These are phyloP conservation scores for Thaumetopoea pityocampa DNA, from an alignment of 1,140 invertebrate species.

Conservation along the genomic window DNA sequence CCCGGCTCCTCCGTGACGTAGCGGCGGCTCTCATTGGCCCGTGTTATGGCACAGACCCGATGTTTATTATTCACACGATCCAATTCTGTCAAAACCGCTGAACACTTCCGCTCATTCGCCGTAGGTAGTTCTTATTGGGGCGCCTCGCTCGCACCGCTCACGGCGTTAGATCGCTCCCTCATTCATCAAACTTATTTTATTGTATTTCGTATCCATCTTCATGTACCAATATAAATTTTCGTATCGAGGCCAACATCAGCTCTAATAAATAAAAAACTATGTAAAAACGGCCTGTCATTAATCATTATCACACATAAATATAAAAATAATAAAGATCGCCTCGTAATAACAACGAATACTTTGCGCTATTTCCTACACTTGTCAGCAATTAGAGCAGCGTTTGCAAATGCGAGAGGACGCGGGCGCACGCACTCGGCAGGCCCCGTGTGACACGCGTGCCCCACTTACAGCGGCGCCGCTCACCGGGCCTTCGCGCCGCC, in stretches of 20 bases:
- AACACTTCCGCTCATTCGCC: slow-evolving; percentile 22
- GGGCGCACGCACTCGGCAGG: slow-evolving; percentile 15
- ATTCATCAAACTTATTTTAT: slow-evolving; percentile 20
- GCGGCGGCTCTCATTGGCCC: slow-evolving; percentile 12
- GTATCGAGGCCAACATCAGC: slow-evolving; percentile 8
- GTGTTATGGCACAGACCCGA: slow-evolving; percentile 22
- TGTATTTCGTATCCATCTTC: slow-evolving; percentile 11
- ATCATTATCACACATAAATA: slow-evolving; percentile 51
- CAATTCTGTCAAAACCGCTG: slow-evolving; percentile 33
- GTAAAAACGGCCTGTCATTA: slow-evolving; percentile 25
- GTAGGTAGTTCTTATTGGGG: slow-evolving; percentile 25
- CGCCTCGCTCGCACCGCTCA: slow-evolving; percentile 20
- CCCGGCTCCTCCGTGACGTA: slow-evolving; percentile 15
- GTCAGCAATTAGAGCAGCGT: slow-evolving; percentile 64
- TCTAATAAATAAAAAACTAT: slow-evolving; percentile 25
- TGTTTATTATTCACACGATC: slow-evolving; percentile 42
- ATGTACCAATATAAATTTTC: slow-evolving; percentile 3
- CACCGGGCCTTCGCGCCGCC: slow-evolving; percentile 49
- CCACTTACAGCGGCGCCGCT: slow-evolving; percentile 62
- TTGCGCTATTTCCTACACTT: slow-evolving; percentile 69
- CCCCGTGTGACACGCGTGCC: slow-evolving; percentile 60
- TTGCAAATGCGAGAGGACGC: slow-evolving; percentile 31
- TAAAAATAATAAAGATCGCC: slow-evolving; percentile 48
- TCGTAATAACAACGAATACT: slow-evolving; percentile 55
- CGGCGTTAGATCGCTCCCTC: slow-evolving; percentile 7